These are phyloP conservation scores for Maccullochella peelii DNA, from an alignment of 2,113 vertebrate genomes.

Conservation along the genomic window DNA sequence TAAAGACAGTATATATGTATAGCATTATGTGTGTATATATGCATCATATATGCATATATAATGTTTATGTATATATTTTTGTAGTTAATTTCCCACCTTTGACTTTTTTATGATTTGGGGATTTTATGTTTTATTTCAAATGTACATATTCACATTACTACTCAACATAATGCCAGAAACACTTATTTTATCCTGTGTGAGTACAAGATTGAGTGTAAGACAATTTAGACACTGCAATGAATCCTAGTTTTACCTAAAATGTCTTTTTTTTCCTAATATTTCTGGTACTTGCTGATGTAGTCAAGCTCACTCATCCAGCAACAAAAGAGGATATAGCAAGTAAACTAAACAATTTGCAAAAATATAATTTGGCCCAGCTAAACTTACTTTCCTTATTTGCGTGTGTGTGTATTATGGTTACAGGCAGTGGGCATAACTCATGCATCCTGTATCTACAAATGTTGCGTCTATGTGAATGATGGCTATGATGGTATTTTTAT, in stretches of 20 bases:
- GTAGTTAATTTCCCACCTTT: slow-evolving; percentile 75
- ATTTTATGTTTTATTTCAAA: slow-evolving; percentile 57
- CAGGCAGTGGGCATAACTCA: slow-evolving; percentile 28
- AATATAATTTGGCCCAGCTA: slow-evolving; percentile 29
- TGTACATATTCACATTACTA: slow-evolving; percentile 64
- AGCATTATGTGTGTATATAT: slow-evolving; percentile 84
- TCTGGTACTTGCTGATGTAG: slow-evolving; percentile 19
- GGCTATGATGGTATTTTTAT: slow-evolving; percentile 17
- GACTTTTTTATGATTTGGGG: slow-evolving; percentile 45
- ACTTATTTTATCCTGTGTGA: slow-evolving; percentile 26
- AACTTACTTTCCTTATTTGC: slow-evolving; percentile 28
- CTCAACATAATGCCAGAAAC: slow-evolving; percentile 47
- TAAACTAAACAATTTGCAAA: slow-evolving; percentile 13
- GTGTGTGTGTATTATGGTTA: slow-evolving; percentile 30
- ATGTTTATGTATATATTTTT: slow-evolving; percentile 89
- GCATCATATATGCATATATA: slow-evolving; percentile 88
- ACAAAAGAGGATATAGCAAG: slow-evolving; percentile 19
- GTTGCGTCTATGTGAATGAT: slow-evolving; percentile 37
- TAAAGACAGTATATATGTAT: slow-evolving; percentile 87
- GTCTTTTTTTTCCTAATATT: not conserved
- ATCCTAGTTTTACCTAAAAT: not conserved
- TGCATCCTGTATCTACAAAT: slow-evolving; percentile 28
- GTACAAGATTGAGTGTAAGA: slow-evolving; percentile 26
- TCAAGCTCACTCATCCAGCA: slow-evolving; percentile 3
- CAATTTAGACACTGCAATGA: not conserved